phyloP scores from a whole-genome alignment of 2,113 vertebrate species.

The Lates calcarifer region DNA sequence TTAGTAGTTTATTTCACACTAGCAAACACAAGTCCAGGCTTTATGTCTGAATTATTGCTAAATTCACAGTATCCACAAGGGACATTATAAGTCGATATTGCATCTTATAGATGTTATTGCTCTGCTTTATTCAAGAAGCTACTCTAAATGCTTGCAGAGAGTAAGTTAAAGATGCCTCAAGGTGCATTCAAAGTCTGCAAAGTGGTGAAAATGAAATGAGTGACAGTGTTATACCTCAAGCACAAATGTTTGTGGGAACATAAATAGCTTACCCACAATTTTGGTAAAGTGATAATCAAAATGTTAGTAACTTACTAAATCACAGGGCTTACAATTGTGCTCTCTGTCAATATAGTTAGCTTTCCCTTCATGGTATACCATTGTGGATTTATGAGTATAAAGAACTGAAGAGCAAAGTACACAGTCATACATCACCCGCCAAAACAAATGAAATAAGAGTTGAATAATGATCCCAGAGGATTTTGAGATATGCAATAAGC shows the following conservation, averaged over 20 bases:
- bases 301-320: neutral
- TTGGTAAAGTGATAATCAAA: slow-evolving; percentile 23
- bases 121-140: slow-evolving; percentile 21
- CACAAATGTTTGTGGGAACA: slow-evolving; percentile 13
- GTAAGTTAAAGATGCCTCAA: slow-evolving; percentile 44
- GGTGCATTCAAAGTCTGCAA: slow-evolving; percentile 22
- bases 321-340: neutral
- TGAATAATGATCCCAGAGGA: slow-evolving; percentile 45
- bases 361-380: neutral
- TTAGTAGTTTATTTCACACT: slow-evolving; percentile 33
- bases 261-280: slow-evolving; percentile 2
- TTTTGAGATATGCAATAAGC: slow-evolving; percentile 39
- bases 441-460: slow-evolving; percentile 45
- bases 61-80: slow-evolving; percentile 38
- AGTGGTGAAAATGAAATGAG: slow-evolving; percentile 33
- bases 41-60: slow-evolving; percentile 10
- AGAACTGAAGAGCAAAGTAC: neutral
- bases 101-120: slow-evolving; percentile 31
- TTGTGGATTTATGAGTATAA: slow-evolving; percentile 3
- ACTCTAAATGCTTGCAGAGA: slow-evolving; percentile 27
- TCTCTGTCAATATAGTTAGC: neutral
- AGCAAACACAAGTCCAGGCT: slow-evolving; percentile 10
- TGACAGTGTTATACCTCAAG: slow-evolving; percentile 25
- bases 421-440: slow-evolving; percentile 42
- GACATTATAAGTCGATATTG: neutral